Percentiles rank a stretch among this genome's conserved stretches.
These are phyloP conservation scores for Ophiothrix spiculata DNA, from an alignment of 35 echinoderm and acorn worm genomes.

Conservation along the genomic window DNA sequence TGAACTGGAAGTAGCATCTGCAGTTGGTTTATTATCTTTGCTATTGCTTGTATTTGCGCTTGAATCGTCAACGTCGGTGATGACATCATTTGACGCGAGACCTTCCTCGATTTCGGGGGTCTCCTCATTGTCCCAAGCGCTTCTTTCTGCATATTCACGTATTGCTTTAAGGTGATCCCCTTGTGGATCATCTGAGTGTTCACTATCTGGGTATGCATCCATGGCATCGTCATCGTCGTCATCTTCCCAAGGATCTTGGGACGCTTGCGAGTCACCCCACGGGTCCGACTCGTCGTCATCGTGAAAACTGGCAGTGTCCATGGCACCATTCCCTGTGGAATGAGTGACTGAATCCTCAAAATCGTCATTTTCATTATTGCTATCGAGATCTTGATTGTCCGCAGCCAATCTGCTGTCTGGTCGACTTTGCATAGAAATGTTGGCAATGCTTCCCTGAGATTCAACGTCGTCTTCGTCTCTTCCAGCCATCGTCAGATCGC, in stretches of 20 bases:
- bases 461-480: not conserved
- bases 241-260: not conserved
- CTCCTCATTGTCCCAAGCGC: constrained; percentile 40
- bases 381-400: not conserved
- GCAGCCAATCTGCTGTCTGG: constrained; percentile 1
- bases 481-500: not conserved
- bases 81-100: constrained; percentile 44
- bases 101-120: constrained; percentile 55
- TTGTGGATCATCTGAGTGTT: not conserved
- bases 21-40: not conserved
- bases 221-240: constrained; percentile 9
- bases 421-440: constrained; percentile 39
- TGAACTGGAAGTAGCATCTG: not conserved
- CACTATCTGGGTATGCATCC: constrained; percentile 1
- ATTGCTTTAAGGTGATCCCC: constrained; percentile 49
- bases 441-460: constrained; percentile 45
- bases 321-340: not conserved
- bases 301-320: not conserved
- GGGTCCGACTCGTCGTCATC: constrained; percentile 8
- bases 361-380: constrained; percentile 14
- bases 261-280: not conserved
- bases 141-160: constrained; percentile 67
- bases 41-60: not conserved
- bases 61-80: constrained; percentile 40
- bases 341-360: not conserved